A percentile compares a stretch with the other conserved stretches of the same genome.
Evolutionary conservation across 2,888 invertebrate genomes (phyloP).

Genomic region (Stenotaenia linearis): DNA sequence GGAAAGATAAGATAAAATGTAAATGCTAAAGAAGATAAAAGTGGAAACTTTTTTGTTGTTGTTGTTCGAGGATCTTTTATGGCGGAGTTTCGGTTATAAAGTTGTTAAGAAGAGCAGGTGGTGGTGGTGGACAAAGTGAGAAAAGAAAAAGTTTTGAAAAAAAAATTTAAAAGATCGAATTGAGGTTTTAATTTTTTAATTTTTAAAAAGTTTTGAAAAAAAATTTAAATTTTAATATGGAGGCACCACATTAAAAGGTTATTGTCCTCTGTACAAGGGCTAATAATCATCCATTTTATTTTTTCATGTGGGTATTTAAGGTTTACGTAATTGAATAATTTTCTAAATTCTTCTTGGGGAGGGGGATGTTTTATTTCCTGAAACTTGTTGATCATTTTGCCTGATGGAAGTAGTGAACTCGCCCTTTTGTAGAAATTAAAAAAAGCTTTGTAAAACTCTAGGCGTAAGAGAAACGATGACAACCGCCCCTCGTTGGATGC

Average conservation of each 20-base stretch:
- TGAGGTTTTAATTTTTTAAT: too few species aligned
- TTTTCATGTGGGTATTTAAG: not conserved
- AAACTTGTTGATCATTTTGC: not conserved
- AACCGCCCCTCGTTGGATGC: not conserved
- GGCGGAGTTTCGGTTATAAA: too few species aligned
- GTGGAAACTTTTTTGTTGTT: too few species aligned
- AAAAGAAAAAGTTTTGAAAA: not conserved
- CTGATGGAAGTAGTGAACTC: not conserved
- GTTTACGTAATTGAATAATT: not conserved
- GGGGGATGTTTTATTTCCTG: not conserved
- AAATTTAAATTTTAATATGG: not conserved
- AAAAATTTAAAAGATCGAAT: too few species aligned
- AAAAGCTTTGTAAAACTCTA: not conserved
- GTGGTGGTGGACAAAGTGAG: not conserved
- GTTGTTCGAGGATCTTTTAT: too few species aligned
- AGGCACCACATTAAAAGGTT: not conserved
- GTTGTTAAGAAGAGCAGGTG: not conserved
- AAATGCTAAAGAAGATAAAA: not conserved
- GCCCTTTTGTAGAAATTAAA: not conserved
- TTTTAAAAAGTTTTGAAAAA: too few species aligned
- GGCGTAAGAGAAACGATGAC: not conserved
- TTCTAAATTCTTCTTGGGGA: not conserved
- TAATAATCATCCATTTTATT: not conserved
- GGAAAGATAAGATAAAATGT: not conserved
- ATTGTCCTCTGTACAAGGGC: not conserved